A percentile compares a stretch with the other conserved stretches of the same genome.
phyloP scores from a whole-genome alignment of 2,113 vertebrate genomes.

The Oenanthe oenanthe region DNA sequence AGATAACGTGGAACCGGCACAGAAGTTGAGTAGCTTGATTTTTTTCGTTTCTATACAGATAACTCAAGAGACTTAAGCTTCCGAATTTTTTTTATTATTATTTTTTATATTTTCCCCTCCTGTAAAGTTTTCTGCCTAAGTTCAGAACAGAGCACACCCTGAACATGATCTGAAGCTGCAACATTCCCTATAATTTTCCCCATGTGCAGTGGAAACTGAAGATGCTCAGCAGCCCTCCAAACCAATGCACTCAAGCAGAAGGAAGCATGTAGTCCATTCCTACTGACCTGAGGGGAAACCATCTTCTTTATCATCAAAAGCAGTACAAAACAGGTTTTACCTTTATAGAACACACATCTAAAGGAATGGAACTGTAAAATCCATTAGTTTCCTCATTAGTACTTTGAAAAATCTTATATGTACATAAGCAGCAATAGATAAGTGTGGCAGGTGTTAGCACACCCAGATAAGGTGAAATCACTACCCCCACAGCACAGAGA shows the following conservation, averaged over 20 bases:
- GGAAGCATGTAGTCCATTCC: background rate
- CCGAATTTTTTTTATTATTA: background rate
- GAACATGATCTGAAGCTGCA: background rate
- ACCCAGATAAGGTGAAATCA: background rate
- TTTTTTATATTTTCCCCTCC: too few relatives aligned
- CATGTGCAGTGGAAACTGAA: background rate
- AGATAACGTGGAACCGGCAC: background rate
- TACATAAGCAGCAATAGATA: background rate
- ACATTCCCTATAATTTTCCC: background rate
- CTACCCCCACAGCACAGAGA: background rate
- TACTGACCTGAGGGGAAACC: background rate
- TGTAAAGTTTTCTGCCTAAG: background rate
- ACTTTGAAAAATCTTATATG: fast-evolving
- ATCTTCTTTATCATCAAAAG: background rate
- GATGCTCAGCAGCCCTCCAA: background rate
- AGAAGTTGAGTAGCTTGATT: background rate
- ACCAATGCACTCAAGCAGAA: background rate
- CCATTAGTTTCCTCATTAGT: background rate
- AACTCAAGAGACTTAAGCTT: background rate
- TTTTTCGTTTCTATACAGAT: background rate
- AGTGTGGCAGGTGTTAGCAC: background rate
- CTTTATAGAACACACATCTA: background rate
- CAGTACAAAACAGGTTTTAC: background rate
- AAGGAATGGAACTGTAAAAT: background rate
- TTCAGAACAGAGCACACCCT: background rate